Evolutionary conservation across 2,113 vertebrate genomes (phyloP).

Genomic region (Myiagra hebetior): DNA sequence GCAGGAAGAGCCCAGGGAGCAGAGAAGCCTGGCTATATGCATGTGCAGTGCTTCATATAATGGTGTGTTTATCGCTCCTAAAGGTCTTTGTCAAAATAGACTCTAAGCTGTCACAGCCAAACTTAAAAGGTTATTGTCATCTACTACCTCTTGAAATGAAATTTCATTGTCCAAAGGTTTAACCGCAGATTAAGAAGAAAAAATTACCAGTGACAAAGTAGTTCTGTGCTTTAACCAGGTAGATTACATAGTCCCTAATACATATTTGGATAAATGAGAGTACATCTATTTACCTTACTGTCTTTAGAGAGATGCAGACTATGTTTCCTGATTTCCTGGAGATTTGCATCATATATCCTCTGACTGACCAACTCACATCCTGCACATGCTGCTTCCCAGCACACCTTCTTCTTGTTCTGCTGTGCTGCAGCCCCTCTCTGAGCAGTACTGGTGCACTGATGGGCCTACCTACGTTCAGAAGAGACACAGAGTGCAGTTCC

Average conservation of each 20-base stretch:
- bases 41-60: background rate
- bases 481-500: background rate
- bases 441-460: rapidly evolving
- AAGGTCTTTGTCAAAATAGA: background rate
- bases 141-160: background rate
- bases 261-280: background rate
- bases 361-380: background rate
- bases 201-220: background rate
- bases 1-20: background rate
- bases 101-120: background rate
- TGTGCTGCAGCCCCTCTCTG: background rate
- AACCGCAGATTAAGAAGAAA: background rate
- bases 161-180: background rate
- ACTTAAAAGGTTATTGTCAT: background rate
- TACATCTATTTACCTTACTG: background rate
- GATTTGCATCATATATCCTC: background rate
- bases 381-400: background rate
- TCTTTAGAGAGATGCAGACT: background rate
- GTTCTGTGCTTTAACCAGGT: background rate
- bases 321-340: background rate
- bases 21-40: background rate
- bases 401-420: background rate
- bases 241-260: background rate
- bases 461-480: background rate
- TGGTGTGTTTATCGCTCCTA: background rate